Conservation (phyloP, 2,888 invertebrate species). For the Euplagia quadripunctaria region DNA sequence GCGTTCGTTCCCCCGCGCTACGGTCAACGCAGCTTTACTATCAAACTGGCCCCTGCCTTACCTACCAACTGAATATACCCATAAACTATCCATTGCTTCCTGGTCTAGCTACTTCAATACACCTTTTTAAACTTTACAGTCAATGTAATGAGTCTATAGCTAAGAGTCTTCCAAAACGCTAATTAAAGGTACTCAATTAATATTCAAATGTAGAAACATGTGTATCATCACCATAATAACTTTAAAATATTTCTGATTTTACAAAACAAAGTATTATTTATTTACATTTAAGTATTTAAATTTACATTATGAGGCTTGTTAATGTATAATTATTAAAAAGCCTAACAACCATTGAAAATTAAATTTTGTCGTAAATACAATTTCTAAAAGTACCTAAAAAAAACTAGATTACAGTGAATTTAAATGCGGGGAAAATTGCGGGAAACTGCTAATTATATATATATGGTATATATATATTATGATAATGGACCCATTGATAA, state of each 20-base stretch:
- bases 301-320: background rate
- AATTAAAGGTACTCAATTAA: background rate
- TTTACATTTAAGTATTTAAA: background rate
- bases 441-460: too few relatives aligned
- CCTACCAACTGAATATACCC: background rate
- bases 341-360: background rate
- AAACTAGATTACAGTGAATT: too few relatives aligned
- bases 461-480: too few relatives aligned
- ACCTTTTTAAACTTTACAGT: background rate
- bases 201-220: conserved; percentile 2
- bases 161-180: background rate
- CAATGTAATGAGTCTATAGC: background rate
- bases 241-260: background rate
- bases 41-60: conserved; percentile 28
- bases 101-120: background rate
- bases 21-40: conserved; percentile 68
- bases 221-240: background rate
- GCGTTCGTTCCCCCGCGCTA: conserved; percentile 76
- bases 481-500: too few relatives aligned
- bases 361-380: background rate
- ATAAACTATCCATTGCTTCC: background rate
- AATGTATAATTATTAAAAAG: background rate
- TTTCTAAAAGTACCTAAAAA: background rate
- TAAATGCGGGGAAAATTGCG: too few relatives aligned
- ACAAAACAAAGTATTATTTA: conserved; percentile 5